Conservation (phyloP, 2,888 invertebrate species). For the Euplagia quadripunctaria region DNA sequence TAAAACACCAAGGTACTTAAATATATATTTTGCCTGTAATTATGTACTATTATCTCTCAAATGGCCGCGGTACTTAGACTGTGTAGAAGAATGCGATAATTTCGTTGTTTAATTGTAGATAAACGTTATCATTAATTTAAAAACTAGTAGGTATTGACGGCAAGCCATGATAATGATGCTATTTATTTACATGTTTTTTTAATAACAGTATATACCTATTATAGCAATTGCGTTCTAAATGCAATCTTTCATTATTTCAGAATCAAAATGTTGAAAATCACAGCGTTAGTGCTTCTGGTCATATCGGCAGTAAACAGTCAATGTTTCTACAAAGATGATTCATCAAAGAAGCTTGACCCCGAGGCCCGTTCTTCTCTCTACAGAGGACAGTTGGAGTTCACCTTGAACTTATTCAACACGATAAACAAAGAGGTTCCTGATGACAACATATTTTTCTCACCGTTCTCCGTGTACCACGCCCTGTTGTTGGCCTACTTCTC, state of each 20-base stretch:
- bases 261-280: constrained; percentile 70
- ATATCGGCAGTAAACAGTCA: constrained; percentile 71
- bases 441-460: constrained; percentile 95
- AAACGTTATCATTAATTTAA: not conserved
- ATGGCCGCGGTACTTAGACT: not conserved
- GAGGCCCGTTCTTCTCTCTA: constrained; percentile 72
- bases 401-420: constrained; percentile 90
- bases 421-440: constrained; percentile 89
- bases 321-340: constrained; percentile 81
- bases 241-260: constrained; percentile 35
- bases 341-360: constrained; percentile 78
- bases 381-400: constrained; percentile 89
- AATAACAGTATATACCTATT: not conserved
- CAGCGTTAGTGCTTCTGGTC: constrained; percentile 59
- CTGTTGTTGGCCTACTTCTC: constrained; percentile 93
- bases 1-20: not conserved
- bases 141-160: not conserved
- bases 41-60: not conserved
- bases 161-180: not conserved
- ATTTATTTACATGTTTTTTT: not conserved
- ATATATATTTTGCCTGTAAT: constrained; percentile 11
- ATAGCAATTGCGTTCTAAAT: not conserved
- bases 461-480: constrained; percentile 94
- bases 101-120: not conserved
- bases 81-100: not conserved